Percentiles rank a stretch among this genome's conserved stretches.
These are phyloP conservation scores for Phenganax subtilis DNA, from an alignment of 92 coral and sea anemone species.

Conservation along the genomic window DNA sequence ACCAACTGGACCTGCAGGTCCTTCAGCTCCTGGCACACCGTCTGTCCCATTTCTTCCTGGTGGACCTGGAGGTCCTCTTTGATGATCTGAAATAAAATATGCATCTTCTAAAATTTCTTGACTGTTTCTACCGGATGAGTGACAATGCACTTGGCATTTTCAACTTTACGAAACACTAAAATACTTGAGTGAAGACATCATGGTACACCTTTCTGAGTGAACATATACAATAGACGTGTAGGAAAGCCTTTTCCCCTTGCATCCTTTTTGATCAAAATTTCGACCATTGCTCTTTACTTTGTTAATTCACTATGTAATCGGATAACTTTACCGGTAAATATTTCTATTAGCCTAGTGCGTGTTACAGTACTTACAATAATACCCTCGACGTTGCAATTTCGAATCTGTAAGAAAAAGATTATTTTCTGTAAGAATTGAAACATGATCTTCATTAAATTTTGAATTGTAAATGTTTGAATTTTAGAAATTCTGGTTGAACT, in stretches of 20 bases:
- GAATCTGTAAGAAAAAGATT: constrained; percentile 4
- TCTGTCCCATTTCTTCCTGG: constrained; percentile 32
- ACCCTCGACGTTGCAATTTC: constrained; percentile 5
- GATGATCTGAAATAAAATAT: background rate
- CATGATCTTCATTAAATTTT: too few species aligned
- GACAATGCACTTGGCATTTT: background rate
- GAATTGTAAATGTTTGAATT: too few species aligned
- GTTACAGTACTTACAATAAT: constrained; percentile 3
- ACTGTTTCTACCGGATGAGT: background rate
- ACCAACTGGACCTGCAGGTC: background rate
- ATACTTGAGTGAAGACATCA: too few species aligned
- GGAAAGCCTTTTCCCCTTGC: too few species aligned
- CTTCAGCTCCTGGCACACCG: constrained; percentile 8
- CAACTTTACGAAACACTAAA: too few species aligned
- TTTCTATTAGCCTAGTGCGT: background rate
- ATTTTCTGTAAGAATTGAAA: background rate
- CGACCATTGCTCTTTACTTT: background rate
- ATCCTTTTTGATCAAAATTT: too few species aligned
- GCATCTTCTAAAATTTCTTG: background rate
- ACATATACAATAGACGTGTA: too few species aligned
- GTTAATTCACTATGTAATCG: background rate
- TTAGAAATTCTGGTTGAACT: too few species aligned
- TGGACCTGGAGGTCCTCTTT: constrained; percentile 14
- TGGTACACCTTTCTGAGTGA: too few species aligned
- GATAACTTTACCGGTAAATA: background rate